Evolutionary conservation across 1,140 invertebrate genomes (phyloP).

Genomic region (Centruroides vittatus): DNA sequence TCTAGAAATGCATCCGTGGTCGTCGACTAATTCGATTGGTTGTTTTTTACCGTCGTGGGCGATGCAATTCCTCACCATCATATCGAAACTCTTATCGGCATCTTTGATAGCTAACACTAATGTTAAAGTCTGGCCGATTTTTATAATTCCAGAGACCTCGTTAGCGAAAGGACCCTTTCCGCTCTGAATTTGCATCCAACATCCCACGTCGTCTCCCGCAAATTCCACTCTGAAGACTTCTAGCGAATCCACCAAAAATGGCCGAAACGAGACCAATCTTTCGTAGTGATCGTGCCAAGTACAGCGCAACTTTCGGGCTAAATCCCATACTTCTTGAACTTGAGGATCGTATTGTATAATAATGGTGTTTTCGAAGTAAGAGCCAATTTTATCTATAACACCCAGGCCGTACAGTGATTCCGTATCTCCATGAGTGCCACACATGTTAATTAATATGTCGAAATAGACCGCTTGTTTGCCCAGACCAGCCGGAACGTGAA

Average conservation of each 20-base stretch:
- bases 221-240: conserved; percentile 84
- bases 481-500: conserved; percentile 74
- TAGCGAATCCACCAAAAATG: conserved; percentile 87
- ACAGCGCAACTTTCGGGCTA: conserved; percentile 75
- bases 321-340: conserved; percentile 91
- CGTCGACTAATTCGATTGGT: conserved; percentile 82
- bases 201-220: conserved; percentile 84
- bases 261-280: conserved; percentile 82
- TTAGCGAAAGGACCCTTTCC: conserved; percentile 88
- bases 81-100: conserved; percentile 89
- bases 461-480: conserved; percentile 78
- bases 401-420: conserved; percentile 66
- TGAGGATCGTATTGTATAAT: conserved; percentile 88
- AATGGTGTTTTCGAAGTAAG: conserved; percentile 88
- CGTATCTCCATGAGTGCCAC: conserved; percentile 71
- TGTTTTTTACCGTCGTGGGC: conserved; percentile 84
- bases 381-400: conserved; percentile 66
- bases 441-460: conserved; percentile 79
- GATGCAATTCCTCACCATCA: conserved; percentile 84
- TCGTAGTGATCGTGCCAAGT: conserved; percentile 93
- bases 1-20: conserved; percentile 76
- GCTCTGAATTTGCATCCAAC: conserved; percentile 37
- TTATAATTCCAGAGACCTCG: conserved; percentile 85
- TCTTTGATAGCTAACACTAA: conserved; percentile 91
- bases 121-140: conserved; percentile 91